Conservation (phyloP, 2,113 vertebrate species). For the Archilochus colubris region DNA sequence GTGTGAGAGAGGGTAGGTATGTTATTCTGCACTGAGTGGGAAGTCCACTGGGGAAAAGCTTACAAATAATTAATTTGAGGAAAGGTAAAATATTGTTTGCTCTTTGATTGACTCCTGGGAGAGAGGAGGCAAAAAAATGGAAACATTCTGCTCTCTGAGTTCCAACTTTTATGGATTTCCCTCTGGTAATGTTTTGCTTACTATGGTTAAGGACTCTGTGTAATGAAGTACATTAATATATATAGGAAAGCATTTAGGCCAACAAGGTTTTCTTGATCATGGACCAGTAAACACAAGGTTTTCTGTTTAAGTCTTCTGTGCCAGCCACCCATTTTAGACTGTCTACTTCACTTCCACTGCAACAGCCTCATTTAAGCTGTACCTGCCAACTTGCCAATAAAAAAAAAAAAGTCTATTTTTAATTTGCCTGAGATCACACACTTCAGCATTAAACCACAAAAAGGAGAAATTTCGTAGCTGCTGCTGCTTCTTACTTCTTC, state of each 20-base stretch:
- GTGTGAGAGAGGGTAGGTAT: neutral
- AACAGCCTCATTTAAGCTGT: neutral
- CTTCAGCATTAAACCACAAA: neutral
- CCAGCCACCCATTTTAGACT: neutral
- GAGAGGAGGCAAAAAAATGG: neutral
- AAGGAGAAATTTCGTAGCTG: neutral
- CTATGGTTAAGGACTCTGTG: neutral
- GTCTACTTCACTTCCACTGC: conserved; percentile 28
- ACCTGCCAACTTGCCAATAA: neutral
- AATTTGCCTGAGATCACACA: conserved; percentile 1
- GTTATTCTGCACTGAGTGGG: conserved; percentile 16
- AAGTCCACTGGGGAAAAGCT: conserved; percentile 45
- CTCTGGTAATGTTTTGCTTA: conserved; percentile 17
- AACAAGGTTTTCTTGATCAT: conserved; percentile 33
- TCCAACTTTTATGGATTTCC: conserved; percentile 41
- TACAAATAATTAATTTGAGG: conserved; percentile 21
- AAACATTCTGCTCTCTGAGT: neutral
- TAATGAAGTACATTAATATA: conserved; percentile 12
- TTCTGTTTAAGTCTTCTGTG: conserved; percentile 12
- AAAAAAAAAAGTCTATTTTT: neutral
- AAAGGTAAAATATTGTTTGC: conserved; percentile 35
- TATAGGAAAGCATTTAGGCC: neutral
- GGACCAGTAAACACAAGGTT: conserved; percentile 28
- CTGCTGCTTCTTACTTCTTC: neutral
- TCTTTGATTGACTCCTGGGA: conserved; percentile 35